Evolutionary conservation across 2,113 vertebrate genomes (phyloP), one percentile per base, ranked within the genome.

Genomic region (Elaphurus davidianus): DNA sequence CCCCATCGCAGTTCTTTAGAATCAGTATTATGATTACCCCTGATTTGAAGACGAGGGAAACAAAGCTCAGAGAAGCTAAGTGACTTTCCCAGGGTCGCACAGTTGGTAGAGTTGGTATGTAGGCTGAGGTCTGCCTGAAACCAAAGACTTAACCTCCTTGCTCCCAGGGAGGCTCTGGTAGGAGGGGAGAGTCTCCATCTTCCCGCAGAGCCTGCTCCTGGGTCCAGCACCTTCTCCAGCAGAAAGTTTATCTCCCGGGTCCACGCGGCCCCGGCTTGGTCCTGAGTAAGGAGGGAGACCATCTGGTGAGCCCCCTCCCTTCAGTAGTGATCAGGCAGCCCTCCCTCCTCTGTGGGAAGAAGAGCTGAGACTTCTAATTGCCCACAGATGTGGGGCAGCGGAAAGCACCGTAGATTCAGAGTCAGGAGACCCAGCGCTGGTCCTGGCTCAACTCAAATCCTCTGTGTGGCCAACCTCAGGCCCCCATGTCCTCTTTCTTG

Each of bases 331-430:
- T 84, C 79, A 62, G 90, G 78, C 43, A 30, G 86, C 67, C 83
- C 60, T 87, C 71, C 81, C 95, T 55, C 59, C 84, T 86, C 82
- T 92, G 94, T 23, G 87, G 87, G 95, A 84, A 86, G 94, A 94
- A 67, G 81, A 92, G 33, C 43, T 30, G 43, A 87, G 94, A 25
- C 71, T 84, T 82, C 43, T 97, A 92, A 98, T 94, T 94, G 94
- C 57, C 91, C 92, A 21, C 97, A 98, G 96, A 97, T 98, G 97
- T 95, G 50, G 94, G 92, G 10, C 55, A 36, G 79, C 0, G 8
- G 81, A 62, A 85, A 96, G 71, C 95, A 59, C 43, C 7, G 14
- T 47, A 43, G 54, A 86, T 74, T 78, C 60, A 94, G 85, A 86
- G 88, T 96, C 62, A 54, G 76, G 43, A 90, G 90, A 47, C 88